Evolutionary conservation across 2,888 invertebrate genomes (phyloP), one percentile per base, ranked within the genome.

Genomic region (Orthosia gothica): DNA sequence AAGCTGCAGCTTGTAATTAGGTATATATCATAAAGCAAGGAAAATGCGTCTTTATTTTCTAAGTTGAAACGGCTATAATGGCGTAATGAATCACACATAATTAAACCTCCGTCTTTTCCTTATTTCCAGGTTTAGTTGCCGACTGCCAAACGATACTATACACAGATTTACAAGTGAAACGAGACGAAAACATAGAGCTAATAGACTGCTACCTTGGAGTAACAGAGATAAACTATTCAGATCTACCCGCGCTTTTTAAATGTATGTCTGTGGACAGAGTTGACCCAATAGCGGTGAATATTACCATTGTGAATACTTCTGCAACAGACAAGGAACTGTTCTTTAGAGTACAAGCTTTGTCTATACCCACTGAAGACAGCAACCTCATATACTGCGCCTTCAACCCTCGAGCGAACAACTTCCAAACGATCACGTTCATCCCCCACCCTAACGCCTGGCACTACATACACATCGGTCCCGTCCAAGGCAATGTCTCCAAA

Each of bases 121-220:
- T 87, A 76, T 77, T 97, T 97, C 0, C 95, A 98, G 98, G 98
- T 87, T 95, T 98, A 64, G 97, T 97, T 16, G 97, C 97, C 23
- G 96, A 97, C 63, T 98, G 98, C 89, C 97, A 97, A 81, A 98
- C 98, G 5, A 94, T 97, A 74, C 91, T 98, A 50, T 96, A 97
- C 84, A 97, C 97, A 63, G 98, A 98, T 91, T 94, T 98, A 88
- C 97, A 97, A 88, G 95, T 97, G 16, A 97, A 97, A 88, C 93
- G 91, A 81, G 95, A 93, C 50, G 94, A 92, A 18, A 88, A 96
- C 12, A 93, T 95, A 15, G 87, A 90, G 45, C 84, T 94, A n/a
- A 91, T 94, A 65, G 92, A 95, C 76, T 95, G 95, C 70, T 94
- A 93, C 76, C 85, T 89, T 68, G 91, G 89, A 32, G 84, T 94